Evolutionary conservation across 2,888 invertebrate genomes (phyloP), one percentile per base, ranked within the genome.

Genomic region (Nymphalis c-album): DNA sequence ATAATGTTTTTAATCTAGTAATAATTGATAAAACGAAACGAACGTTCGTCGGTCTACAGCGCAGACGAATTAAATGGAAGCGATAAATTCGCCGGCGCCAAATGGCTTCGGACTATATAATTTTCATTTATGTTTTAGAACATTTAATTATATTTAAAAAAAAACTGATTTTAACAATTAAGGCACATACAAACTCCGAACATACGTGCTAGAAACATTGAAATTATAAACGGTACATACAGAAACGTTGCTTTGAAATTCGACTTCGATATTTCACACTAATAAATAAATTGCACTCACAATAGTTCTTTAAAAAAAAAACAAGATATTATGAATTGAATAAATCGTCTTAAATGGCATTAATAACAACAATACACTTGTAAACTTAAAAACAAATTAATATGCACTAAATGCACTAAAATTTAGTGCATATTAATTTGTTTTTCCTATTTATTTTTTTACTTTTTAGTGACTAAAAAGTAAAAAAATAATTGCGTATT

Each of bases 1-100:
- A 40, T 40, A 31, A 31, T n/a, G 8, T 45, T 60, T 31, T 48
- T 48, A 26, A 17, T n/a, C n/a, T 26, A 57, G 40, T 13, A 13
- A 0, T 40, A 13, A 0, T 40, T 40, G 1, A 7, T 8, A 48
- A 48, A n/a, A 48, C 16, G 18, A 48, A 31, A 18, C 17, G 5
- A 48, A n/a, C 48, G 17, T 60, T 46, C 16, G 10, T 51, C 63
- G 69, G 71, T 75, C 71, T 74, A 70, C 61, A 64, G 47, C 46
- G 7, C 20, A 61, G 66, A 60, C 53, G 74, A 80, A 80, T 79
- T 71, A 69, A 76, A 76, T 77, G 74, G 72, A 74, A 71, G 76
- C 77, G 76, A 76, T 78, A 80, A 81, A 79, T 79, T 69, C 69
- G 70, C 67, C 68, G 75, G 77, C 77, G 77, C 75, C 76, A 72